Conservation (phyloP, 2,797 vertebrate species). For the Channa striata region DNA sequence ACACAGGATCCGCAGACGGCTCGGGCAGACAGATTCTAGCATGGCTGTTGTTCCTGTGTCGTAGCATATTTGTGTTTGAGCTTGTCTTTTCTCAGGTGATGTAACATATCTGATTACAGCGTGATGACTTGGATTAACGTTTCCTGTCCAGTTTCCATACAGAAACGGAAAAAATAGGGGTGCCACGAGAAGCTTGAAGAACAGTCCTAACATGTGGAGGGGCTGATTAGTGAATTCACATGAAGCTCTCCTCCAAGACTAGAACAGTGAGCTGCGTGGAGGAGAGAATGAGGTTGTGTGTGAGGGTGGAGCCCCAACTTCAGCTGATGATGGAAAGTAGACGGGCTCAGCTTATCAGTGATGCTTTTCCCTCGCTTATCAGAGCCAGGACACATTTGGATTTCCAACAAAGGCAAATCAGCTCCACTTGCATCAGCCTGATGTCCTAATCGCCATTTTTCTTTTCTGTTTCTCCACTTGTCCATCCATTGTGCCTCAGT, state of each 20-base stretch:
- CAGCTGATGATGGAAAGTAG: conserved; percentile 12
- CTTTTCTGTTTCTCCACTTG: conserved; percentile 2
- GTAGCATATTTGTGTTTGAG: conserved; percentile 22
- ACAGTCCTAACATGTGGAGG: conserved; percentile 4
- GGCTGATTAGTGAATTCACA: conserved; percentile 34
- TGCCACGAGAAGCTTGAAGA: background rate
- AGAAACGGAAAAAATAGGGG: background rate
- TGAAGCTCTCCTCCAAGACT: conserved; percentile 26
- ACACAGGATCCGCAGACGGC: conserved; percentile 42
- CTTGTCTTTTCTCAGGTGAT: conserved; percentile 25
- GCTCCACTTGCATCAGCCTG: background rate
- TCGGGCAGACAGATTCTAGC: conserved; percentile 48
- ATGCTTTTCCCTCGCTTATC: conserved; percentile 14
- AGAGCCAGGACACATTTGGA: conserved; percentile 8
- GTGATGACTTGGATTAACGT: conserved; percentile 8
- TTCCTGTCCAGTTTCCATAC: conserved; percentile 3
- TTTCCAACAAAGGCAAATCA: conserved; percentile 22
- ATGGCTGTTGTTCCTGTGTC: conserved; percentile 37
- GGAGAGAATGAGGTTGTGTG: background rate
- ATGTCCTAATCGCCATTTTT: conserved; percentile 15
- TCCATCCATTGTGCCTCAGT: conserved; percentile 32
- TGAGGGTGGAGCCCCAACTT: conserved; percentile 28
- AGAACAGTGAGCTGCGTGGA: conserved; percentile 22
- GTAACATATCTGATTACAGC: conserved; percentile 14
- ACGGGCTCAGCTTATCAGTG: background rate